phyloP scores from a whole-genome alignment of 2,797 vertebrate genomes.

The Allenopithecus nigroviridis region DNA sequence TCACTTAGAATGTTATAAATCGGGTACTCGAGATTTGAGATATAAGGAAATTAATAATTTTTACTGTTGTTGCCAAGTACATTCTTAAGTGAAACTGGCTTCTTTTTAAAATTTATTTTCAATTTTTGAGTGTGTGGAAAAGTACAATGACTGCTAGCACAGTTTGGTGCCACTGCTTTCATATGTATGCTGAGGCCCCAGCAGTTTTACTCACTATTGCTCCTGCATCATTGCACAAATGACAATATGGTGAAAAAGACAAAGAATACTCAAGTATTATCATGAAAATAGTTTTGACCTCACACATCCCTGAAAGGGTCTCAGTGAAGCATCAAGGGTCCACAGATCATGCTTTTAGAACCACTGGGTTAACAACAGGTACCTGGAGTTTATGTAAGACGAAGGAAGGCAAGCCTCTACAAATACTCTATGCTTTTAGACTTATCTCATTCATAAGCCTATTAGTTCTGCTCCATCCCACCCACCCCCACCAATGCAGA shows the following conservation, averaged over 20 bases:
- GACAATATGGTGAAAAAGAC: not conserved
- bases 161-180: not conserved
- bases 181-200: not conserved
- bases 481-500: not conserved
- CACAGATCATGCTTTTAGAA: not conserved
- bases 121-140: not conserved
- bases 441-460: not conserved
- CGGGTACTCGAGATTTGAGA: not conserved
- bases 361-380: not conserved
- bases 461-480: not conserved
- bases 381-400: not conserved
- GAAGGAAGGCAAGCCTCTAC: not conserved
- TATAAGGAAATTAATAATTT: not conserved
- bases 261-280: not conserved
- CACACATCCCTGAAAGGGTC: not conserved
- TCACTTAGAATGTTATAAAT: not conserved
- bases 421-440: not conserved
- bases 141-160: no score
- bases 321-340: not conserved
- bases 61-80: not conserved
- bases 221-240: not conserved
- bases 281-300: not conserved
- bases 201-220: not conserved
- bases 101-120: not conserved
- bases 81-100: not conserved